Evolutionary conservation across 1,140 invertebrate species (phyloP), one percentile per base, ranked within the genome.

Genomic region (Phenacoccus solenopsis): DNA sequence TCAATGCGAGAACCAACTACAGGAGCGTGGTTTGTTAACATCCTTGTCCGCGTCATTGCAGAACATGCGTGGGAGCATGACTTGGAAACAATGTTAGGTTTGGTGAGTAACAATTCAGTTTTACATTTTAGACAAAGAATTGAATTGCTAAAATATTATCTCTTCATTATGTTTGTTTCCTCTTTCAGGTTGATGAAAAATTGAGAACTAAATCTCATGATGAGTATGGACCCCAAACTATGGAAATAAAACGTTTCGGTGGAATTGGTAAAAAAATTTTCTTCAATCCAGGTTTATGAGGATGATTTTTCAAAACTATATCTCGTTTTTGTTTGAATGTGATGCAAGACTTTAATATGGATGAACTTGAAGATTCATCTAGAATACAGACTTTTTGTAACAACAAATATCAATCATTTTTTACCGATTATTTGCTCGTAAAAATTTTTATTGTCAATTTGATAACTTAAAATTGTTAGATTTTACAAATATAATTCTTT

Each of bases 1-100:
- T 61, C 72, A 0, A 70, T 57, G 27, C 64, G 72, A 20, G 38
- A 72, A 38, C 12, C 22, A 0, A 21, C 28, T 21, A 3, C 57
- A 2, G 72, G 72, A 3, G 28, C 72, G 24, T 72, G 72, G 72
- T 72, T 72, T 57, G 69, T 72, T 22, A 59, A 72, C 25, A 67
- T 30, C 10, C 49, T 72, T 1, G 67, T 61, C 13, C 32, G 61
- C 38, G 67, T 72, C 22, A 10, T 72, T 59, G 12, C 57, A 25
- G 30, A 64, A 49, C 67, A 72, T 64, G 72, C 72, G 0, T 72
- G 67, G 56, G 9, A 70, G 32, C 49, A 21, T 16, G 69, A 72
- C 28, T 38, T 72, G 20, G 16, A 64, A 10, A 28, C 49, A 20
- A 70, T 72, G 72, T 68, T 72, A 28, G 3, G 1, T 28, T 61